Evolutionary conservation across 2,797 vertebrate genomes (phyloP).

Genomic region (Enteromius mattozi): DNA sequence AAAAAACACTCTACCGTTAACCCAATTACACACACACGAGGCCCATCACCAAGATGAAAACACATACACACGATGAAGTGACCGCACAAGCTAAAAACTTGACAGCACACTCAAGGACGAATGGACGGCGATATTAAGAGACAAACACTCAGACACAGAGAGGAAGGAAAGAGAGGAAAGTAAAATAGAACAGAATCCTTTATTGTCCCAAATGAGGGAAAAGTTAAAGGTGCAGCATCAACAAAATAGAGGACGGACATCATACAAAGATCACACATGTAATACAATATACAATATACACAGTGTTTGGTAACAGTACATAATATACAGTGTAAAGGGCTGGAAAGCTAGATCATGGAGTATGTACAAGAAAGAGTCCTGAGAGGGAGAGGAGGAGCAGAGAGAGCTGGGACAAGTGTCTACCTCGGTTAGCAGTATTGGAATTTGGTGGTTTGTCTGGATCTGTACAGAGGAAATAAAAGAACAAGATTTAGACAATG

Average conservation of each 20-base stretch:
- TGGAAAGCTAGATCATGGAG: conserved; percentile 69
- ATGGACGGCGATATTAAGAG: conserved; percentile 49
- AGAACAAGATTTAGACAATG: background rate
- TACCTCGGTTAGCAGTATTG: conserved; percentile 77
- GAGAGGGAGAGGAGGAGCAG: conserved; percentile 77
- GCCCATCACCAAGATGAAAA: conserved; percentile 50
- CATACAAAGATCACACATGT: conserved; percentile 80
- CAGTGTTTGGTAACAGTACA: conserved; percentile 80
- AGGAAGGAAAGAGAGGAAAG: conserved; percentile 72
- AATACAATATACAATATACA: conserved; percentile 86
- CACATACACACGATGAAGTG: conserved; percentile 43
- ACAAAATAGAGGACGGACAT: conserved; percentile 82
- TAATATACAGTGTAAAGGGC: conserved; percentile 81
- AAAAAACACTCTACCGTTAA: conserved; percentile 42
- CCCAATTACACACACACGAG: conserved; percentile 49
- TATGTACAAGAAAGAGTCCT: conserved; percentile 80
- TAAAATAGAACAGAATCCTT: conserved; percentile 85
- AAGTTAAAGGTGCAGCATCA: conserved; percentile 75
- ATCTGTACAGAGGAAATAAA: conserved; percentile 19
- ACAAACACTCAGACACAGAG: conserved; percentile 67
- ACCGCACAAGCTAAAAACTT: conserved; percentile 57
- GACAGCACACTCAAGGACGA: conserved; percentile 58
- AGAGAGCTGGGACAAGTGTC: conserved; percentile 79
- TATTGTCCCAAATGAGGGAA: conserved; percentile 80
- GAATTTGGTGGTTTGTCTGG: background rate